Base-by-base conservation (phyloP, 2,888 invertebrate species). In the Stegophylla sp. region DNA sequence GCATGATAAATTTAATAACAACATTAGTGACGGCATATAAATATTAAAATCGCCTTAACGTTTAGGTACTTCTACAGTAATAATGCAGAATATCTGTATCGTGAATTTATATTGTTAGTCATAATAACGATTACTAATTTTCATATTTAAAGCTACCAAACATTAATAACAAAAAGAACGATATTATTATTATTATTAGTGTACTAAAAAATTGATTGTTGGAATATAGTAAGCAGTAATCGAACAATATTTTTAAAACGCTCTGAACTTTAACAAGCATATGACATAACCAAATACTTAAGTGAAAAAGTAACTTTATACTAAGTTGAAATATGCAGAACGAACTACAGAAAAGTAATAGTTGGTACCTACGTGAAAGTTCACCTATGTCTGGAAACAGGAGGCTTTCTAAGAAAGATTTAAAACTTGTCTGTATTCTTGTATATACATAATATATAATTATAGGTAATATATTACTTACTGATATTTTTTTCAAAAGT, bases 301-400 rank as follows among this genome's bases (percentile, higher is more conserved):
- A 64, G 63, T 64, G 74, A 63, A 64, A 51, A 51, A 75, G 74
- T 51, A 10, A 48, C 48, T 63, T 63, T 51, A 23, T 64, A 41
- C n/a, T 74, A 75, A 75, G 74, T 75, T 75, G 63, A 64, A 75
- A 75, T 75, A 75, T 64, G 4, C 34, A 23, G 63, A 61, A 63
- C 74, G n/a, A 41, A 51, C 74, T 75, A 75, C n/a, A 7, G 51
- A 41, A 63, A 63, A 75, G 61, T 73, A 73, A 48, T 67, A 51
- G 20, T 34, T 43, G 41, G 28, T 56, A 34, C 12, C n/a, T 56
- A 34, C 12, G 34, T 51, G 20, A 63, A 51, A 75, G 74, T 75
- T 75, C 51, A 41, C 48, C 20, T 48, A 3, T 34, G 15, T 34
- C 20, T 48, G 45, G 63, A 34, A 41, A 64, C 34, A 64, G 13